Evolutionary conservation across 2,888 invertebrate species (phyloP).

Genomic region (Heteropelma amictum): DNA sequence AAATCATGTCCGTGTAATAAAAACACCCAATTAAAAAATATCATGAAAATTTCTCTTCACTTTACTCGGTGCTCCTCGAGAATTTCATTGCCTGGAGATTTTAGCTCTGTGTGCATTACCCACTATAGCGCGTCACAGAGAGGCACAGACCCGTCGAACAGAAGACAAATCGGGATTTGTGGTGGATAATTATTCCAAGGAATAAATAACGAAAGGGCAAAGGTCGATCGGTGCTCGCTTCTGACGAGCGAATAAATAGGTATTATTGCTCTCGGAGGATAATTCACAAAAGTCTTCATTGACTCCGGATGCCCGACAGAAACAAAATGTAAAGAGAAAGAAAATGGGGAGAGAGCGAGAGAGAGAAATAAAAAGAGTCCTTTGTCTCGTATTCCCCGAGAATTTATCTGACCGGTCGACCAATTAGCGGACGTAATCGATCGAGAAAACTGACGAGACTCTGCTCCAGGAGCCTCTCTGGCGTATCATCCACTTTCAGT

Average conservation of each 20-base stretch:
- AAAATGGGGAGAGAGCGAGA: slow-evolving; percentile 2
- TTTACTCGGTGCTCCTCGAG: too few species aligned
- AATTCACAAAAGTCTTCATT: slow-evolving; percentile 29
- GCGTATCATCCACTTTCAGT: slow-evolving; percentile 52
- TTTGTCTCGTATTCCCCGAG: slow-evolving; percentile 45
- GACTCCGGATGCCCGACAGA: slow-evolving; percentile 41
- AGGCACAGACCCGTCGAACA: too few species aligned
- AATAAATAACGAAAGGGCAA: slow-evolving; percentile 31
- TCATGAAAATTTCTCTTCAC: too few species aligned
- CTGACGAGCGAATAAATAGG: slow-evolving; percentile 8
- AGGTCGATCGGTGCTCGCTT: slow-evolving; percentile 10
- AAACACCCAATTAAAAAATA: too few species aligned
- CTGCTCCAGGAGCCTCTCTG: slow-evolving; percentile 30
- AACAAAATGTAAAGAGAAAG: slow-evolving; percentile 1
- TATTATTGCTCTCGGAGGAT: slow-evolving; percentile 27
- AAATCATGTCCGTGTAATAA: too few species aligned
- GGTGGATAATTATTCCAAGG: slow-evolving; percentile 5
- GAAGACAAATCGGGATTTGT: slow-evolving; percentile 2
- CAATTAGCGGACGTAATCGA: slow-evolving; percentile 52
- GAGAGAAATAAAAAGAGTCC: slow-evolving; percentile 18
- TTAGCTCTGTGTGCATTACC: too few species aligned
- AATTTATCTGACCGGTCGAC: slow-evolving; percentile 49
- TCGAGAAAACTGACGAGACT: slow-evolving; percentile 54
- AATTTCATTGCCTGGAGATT: too few species aligned
- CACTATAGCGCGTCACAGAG: too few species aligned